Conservation (phyloP, 2,113 vertebrate species). For the Mugil cephalus region DNA sequence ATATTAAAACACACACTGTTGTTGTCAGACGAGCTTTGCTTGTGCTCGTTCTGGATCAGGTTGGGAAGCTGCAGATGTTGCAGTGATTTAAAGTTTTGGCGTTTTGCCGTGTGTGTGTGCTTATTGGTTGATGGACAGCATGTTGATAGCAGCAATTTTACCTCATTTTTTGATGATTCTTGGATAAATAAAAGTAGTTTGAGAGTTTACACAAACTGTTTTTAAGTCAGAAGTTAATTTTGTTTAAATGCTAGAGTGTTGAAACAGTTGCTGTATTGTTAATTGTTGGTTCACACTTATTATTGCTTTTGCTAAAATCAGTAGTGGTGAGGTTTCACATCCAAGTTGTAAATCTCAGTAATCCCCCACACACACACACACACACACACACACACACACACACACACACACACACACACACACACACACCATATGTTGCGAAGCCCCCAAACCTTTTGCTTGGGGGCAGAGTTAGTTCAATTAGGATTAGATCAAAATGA, state of each 20-base stretch:
- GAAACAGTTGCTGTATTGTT: too few relatives aligned
- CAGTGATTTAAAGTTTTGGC: background rate
- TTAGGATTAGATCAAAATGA: background rate
- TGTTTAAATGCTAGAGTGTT: background rate
- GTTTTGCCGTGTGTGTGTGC: background rate
- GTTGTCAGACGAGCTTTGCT: background rate
- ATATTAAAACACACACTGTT: background rate
- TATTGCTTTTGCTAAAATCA: background rate
- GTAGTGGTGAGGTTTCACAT: background rate
- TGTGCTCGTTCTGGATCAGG: background rate
- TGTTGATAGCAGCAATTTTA: fast-evolving
- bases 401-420: too few relatives aligned
- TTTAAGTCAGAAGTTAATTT: background rate
- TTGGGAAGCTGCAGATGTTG: constrained; percentile 8
- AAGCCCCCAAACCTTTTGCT: background rate
- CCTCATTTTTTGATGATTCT: too few relatives aligned
- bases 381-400: too few relatives aligned
- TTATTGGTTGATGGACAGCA: background rate
- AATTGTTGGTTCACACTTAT: background rate
- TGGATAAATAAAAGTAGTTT: background rate
- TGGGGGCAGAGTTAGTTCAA: constrained; percentile 7
- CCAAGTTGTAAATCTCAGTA: background rate
- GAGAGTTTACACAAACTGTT: background rate
- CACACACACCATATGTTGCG: constrained; percentile 31
- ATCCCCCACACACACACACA: too few relatives aligned